Percentiles rank a stretch among this genome's conserved stretches.
Conservation (phyloP, 2,113 vertebrate genomes). For the Phylloscopus trochilus region DNA sequence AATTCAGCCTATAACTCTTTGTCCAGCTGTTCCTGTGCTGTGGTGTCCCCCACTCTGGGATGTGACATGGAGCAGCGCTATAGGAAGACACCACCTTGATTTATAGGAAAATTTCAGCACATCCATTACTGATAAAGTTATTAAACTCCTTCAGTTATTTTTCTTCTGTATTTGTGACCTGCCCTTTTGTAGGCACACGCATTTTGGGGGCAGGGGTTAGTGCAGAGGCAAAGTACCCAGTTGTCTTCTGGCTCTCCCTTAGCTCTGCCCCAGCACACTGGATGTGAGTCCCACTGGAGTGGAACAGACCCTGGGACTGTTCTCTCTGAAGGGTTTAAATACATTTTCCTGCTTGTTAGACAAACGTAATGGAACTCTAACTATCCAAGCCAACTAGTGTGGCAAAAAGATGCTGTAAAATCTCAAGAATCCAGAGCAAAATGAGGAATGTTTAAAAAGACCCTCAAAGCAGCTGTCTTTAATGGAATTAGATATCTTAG, state of each 20-base stretch:
- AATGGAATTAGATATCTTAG: slow-evolving; percentile 55
- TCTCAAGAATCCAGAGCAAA: not conserved
- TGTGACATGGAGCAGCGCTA: not conserved
- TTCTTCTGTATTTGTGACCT: not conserved
- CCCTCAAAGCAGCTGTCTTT: not conserved
- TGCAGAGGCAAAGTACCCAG: not conserved
- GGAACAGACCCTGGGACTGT: not conserved
- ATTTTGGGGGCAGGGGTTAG: fast-evolving
- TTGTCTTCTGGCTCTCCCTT: not conserved
- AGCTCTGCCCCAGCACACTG: not conserved
- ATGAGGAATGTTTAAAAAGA: not conserved
- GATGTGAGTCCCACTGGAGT: not conserved
- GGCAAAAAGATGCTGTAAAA: not conserved
- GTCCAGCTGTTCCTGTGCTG: not conserved
- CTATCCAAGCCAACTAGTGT: not conserved
- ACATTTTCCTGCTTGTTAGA: not conserved
- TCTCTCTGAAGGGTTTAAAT: not conserved
- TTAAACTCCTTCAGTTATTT: not conserved
- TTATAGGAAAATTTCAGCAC: not conserved
- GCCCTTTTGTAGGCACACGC: not conserved
- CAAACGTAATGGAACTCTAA: not conserved
- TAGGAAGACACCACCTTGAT: not conserved
- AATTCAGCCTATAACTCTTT: not conserved
- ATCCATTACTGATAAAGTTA: not conserved
- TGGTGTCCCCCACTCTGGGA: not conserved